Base-by-base conservation (phyloP, 1,140 invertebrate genomes). In the Trichonephila clavipes region DNA sequence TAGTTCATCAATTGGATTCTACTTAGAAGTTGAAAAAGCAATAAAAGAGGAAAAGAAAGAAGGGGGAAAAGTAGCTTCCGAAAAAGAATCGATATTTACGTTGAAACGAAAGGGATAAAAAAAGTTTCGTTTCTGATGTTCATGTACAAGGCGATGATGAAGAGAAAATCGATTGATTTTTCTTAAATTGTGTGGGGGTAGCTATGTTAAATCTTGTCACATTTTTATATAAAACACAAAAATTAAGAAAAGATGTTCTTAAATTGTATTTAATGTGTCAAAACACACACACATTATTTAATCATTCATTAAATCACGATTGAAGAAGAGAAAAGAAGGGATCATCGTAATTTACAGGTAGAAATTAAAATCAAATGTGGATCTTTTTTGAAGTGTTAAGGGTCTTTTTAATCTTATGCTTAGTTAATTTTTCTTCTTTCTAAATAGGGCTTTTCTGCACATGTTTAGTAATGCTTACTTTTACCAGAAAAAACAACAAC, bases 1-100 rank as follows among this genome's bases (percentile, higher is more conserved):
- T 21, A 85, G 83, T 85, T 61, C 58, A 85, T 85, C 83, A 85
- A 85, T 85, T 85, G 83, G 83, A 85, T 61, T 85, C 58, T 85
- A 85, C 83, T 85, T 69, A 28, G 16, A 40, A 77, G 72, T 77
- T 77, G 72, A 77, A 77, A 77, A 51, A 77, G 72, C 34, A 77
- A 77, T 77, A 77, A 77, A 40, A 77, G 34, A 40, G 18, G 72
- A 40, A 77, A 77, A 77, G 58, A 51, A 59, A 59, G 51, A n/a
- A 59, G 18, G 21, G 21, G n/a, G 18, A 58, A 85, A 59, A 59
- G 44, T 12, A 51, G 44, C 58, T 85, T 40, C 34, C 28, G 2
- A 51, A 16, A 28, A 85, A 24, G 51, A 28, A 85, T 85, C 83
- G 83, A 61, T 85, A 85, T 85, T 51, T 58, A 59, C 44, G 44